Evolutionary conservation across 2,797 vertebrate genomes (phyloP), one percentile per base, ranked within the genome.

Genomic region (Sebastes oblongus): DNA sequence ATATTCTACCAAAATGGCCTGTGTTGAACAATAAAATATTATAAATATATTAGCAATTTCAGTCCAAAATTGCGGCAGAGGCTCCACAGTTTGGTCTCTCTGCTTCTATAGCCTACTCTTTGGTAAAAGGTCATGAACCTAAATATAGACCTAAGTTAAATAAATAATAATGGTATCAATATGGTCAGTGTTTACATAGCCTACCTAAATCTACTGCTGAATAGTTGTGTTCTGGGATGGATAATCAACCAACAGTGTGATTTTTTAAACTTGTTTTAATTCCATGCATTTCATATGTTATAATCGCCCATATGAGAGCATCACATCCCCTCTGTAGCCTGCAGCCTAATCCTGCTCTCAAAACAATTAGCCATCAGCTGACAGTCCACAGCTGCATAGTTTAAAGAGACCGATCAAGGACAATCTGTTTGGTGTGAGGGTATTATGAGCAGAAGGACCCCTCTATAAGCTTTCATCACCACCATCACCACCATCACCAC

Each of bases 361-460:
- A 30, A 72, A 58, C 72, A 83, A 82, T 83, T 81, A 83, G 72
- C 83, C 60, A 58, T 78, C 65, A 69, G 42, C 78, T 82, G 72
- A 77, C 22, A 2, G 20, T 39, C 66, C 81, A 80, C 89, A 88
- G 78, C 84, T 88, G 89, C 65, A 65, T 59, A 25, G 16, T 36
- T 78, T 68, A 71, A 55, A 65, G 4, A 65, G 46, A 20, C 75
- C 3, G 2, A 72, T 82, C 29, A 52, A 70, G 62, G 74, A 77
- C 82, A 82, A 79, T 79, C 76, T 71, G 86, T 81, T 85, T 52
- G 10, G n/a, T 80, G 11, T 6, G 52, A 61, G 46, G 76, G 22
- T 62, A 77, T 83, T 55, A 64, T 68, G 30, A 81, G 72, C 78
- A 76, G 66, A 71, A 22, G 52, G 60, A 66, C n/a, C 20, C 32